These are phyloP conservation scores for Macropis europaea DNA, from an alignment of 2,888 invertebrate species.

Conservation along the genomic window DNA sequence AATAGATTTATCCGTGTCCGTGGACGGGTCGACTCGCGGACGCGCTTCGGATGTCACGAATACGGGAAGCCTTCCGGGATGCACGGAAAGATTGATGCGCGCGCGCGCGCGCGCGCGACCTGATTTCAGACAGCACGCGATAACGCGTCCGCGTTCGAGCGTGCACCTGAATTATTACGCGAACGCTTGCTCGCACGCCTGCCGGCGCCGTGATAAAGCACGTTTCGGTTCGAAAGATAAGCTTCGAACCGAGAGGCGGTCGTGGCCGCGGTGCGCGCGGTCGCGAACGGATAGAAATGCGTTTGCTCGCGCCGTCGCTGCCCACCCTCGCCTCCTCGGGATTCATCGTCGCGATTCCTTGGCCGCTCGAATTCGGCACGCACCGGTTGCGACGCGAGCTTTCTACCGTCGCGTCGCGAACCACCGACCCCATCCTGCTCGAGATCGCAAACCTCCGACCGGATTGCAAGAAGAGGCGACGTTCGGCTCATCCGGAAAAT, in stretches of 20 bases:
- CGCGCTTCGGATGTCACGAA: not conserved
- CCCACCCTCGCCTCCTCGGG: too few species aligned
- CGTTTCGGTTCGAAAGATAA: slow-evolving; percentile 57
- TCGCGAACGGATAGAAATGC: not conserved
- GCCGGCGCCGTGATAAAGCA: not conserved
- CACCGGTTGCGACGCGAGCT: too few species aligned
- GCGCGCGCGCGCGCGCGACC: slow-evolving; percentile 33
- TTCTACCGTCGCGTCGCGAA: not conserved
- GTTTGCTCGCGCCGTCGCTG: too few species aligned
- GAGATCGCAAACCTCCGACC: not conserved
- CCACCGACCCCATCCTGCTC: too few species aligned
- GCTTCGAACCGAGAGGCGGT: slow-evolving; percentile 25
- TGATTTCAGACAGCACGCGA: slow-evolving; percentile 46
- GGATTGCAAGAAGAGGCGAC: too few species aligned
- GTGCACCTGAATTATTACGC: slow-evolving; percentile 51
- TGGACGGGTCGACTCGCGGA: not conserved
- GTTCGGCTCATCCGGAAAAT: too few species aligned
- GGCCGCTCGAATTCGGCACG: too few species aligned
- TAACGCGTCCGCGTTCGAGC: slow-evolving; percentile 34
- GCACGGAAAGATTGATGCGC: slow-evolving; percentile 22
- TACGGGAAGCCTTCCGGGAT: not conserved
- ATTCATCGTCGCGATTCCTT: too few species aligned
- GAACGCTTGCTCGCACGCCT: slow-evolving; percentile 18
- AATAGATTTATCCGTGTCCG: not conserved
- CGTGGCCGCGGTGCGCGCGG: not conserved